phyloP scores from a whole-genome alignment of 2,888 invertebrate genomes.

The Nymphalis c-album region DNA sequence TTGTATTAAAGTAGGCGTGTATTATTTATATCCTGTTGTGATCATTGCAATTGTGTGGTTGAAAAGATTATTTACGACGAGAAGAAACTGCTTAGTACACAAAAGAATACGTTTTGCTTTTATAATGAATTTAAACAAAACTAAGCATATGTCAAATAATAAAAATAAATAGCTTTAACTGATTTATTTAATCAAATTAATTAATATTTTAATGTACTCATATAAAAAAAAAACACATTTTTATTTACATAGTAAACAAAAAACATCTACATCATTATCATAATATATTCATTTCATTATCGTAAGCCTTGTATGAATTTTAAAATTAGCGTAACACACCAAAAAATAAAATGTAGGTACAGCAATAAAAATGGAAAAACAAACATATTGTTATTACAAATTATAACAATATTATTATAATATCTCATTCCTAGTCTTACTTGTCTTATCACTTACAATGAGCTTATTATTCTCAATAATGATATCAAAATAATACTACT shows the following conservation, averaged over 20 bases:
- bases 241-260: too few relatives aligned
- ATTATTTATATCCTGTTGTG: conserved; percentile 72
- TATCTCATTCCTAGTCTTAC: too few relatives aligned
- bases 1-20: conserved; percentile 62
- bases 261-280: too few relatives aligned
- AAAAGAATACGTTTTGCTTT: conserved; percentile 1
- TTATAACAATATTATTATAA: too few relatives aligned
- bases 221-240: too few relatives aligned
- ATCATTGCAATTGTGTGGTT: conserved; percentile 56
- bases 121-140: neutral
- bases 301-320: neutral
- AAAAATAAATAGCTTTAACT: neutral
- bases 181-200: too few relatives aligned
- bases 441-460: too few relatives aligned
- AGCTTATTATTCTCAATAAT: too few relatives aligned
- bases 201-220: too few relatives aligned
- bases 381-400: too few relatives aligned
- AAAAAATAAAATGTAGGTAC: neutral
- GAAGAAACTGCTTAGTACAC: conserved; percentile 18
- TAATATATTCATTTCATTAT: neutral
- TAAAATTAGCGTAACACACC: neutral
- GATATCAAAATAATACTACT: too few relatives aligned
- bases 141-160: neutral
- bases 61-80: conserved; percentile 32
- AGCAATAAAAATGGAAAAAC: too few relatives aligned